A percentile compares a stretch with the other conserved stretches of the same genome.
phyloP scores from a whole-genome alignment of 2,797 vertebrate species.

The Aeoliscus strigatus region DNA sequence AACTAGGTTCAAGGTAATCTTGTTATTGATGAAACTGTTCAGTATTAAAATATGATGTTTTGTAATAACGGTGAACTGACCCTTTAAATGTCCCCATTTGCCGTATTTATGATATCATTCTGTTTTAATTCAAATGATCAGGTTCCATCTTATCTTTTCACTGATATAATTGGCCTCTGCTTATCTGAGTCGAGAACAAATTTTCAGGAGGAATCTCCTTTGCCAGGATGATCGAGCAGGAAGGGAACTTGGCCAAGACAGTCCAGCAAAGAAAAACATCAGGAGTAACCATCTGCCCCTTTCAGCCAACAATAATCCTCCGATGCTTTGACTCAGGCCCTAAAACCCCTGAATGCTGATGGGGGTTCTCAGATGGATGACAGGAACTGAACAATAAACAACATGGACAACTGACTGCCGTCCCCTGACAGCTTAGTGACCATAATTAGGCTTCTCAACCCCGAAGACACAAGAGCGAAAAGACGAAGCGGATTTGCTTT shows the following conservation, averaged over 20 bases:
- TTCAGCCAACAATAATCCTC: not conserved
- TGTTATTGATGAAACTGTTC: not conserved
- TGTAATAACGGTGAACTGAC: not conserved
- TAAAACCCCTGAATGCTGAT: not conserved
- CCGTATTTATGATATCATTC: not conserved
- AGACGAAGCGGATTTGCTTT: not conserved
- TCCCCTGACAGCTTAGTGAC: too few species aligned
- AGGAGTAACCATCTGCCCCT: not conserved
- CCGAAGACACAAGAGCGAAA: not conserved
- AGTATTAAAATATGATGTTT: too few species aligned
- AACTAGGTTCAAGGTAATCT: too few species aligned
- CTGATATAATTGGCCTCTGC: slow-evolving; percentile 20
- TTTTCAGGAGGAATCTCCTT: too few species aligned
- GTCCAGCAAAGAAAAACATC: not conserved
- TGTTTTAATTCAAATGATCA: slow-evolving; percentile 6
- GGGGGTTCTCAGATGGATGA: too few species aligned
- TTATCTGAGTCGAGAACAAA: slow-evolving; percentile 13
- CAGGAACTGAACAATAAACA: too few species aligned
- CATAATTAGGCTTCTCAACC: too few species aligned
- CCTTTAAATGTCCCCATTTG: not conserved
- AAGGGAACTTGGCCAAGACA: not conserved
- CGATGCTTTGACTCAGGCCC: not conserved
- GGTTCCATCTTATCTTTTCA: slow-evolving; percentile 16
- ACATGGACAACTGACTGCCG: too few species aligned
- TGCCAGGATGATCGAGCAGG: not conserved